phyloP scores from a whole-genome alignment of 2,888 invertebrate genomes.

The Eristalis tenax region DNA sequence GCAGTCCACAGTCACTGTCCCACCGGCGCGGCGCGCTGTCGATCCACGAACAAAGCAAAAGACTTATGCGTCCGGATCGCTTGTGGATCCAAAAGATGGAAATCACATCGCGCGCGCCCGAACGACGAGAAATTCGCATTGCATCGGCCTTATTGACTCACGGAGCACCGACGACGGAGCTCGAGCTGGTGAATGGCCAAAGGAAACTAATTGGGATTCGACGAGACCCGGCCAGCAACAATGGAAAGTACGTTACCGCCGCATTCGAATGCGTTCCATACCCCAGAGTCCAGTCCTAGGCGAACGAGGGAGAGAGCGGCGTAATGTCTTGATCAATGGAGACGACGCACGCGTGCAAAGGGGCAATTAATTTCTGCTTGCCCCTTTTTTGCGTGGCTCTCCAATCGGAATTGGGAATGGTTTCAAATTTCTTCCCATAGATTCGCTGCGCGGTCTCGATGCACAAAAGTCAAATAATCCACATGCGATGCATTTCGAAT shows the following conservation, averaged over 20 bases:
- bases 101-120: constrained; percentile 50
- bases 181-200: constrained; percentile 43
- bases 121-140: constrained; percentile 36
- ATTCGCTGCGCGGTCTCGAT: background rate
- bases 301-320: background rate
- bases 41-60: constrained; percentile 3
- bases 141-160: constrained; percentile 44
- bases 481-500: constrained; percentile 59
- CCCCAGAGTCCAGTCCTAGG: background rate
- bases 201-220: constrained; percentile 70
- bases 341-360: constrained; percentile 80
- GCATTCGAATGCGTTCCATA: constrained; percentile 52
- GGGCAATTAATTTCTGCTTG: constrained; percentile 79
- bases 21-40: background rate
- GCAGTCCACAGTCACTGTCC: constrained; percentile 2
- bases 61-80: constrained; percentile 66
- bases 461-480: constrained; percentile 64
- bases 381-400: constrained; percentile 65
- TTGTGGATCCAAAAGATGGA: constrained; percentile 62
- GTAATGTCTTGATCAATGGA: constrained; percentile 74
- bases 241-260: constrained; percentile 48
- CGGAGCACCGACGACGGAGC: background rate
- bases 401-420: constrained; percentile 53
- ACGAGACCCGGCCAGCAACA: constrained; percentile 44
- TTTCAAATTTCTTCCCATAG: constrained; percentile 58